Percentiles rank a stretch among this genome's conserved stretches.
These are phyloP conservation scores for Phymatocera aterrima DNA, from an alignment of 2,888 invertebrate species.

Conservation along the genomic window DNA sequence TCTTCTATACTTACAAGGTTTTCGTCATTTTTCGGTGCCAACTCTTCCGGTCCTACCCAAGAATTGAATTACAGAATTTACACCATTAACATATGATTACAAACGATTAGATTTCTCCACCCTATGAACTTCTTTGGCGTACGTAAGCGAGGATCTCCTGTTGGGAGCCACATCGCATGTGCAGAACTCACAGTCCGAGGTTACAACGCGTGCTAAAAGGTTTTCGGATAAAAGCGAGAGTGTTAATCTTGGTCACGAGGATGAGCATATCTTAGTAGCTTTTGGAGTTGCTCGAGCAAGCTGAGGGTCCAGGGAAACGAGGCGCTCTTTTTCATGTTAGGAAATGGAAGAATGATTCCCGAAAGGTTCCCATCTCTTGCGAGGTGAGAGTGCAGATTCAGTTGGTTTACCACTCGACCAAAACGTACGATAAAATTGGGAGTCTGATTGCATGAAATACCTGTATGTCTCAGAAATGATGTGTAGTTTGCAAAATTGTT, in stretches of 20 bases:
- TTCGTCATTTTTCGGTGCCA: too few species aligned
- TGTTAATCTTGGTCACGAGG: background rate
- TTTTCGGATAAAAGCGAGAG: conserved; percentile 6
- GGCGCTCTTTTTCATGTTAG: background rate
- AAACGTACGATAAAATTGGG: background rate
- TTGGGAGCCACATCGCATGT: background rate
- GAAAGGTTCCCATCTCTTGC: background rate
- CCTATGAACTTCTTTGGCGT: background rate
- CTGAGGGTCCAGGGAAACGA: background rate
- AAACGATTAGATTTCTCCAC: too few species aligned
- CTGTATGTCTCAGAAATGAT: background rate
- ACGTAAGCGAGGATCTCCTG: conserved; percentile 32
- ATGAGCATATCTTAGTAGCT: background rate
- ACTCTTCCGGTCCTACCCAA: too few species aligned
- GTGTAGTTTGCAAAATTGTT: background rate
- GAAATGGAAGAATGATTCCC: background rate
- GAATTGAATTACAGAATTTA: too few species aligned
- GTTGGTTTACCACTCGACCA: background rate
- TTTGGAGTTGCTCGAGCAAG: background rate
- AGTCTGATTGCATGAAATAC: background rate
- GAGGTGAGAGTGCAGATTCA: background rate
- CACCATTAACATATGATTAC: too few species aligned
- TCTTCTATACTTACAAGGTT: too few species aligned
- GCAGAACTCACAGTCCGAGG: conserved; percentile 12
- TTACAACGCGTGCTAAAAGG: background rate